These are phyloP conservation scores for Micrasema minimum DNA, from an alignment of 1,140 invertebrate species.

Conservation along the genomic window DNA sequence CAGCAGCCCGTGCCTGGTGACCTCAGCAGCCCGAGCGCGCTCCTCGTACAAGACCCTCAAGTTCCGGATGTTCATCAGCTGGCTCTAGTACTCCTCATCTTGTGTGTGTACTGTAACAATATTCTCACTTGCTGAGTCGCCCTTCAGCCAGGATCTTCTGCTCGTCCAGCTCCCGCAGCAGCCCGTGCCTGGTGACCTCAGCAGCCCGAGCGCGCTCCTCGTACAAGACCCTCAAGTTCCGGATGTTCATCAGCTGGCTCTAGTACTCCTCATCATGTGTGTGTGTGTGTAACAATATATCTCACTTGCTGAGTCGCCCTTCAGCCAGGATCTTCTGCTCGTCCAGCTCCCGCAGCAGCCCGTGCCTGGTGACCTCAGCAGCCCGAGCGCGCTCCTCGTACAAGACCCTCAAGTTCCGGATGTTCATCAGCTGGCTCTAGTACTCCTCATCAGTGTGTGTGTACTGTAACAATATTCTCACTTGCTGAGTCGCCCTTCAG, in stretches of 20 bases:
- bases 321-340: conserved; percentile 71
- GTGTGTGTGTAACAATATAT: too few species aligned
- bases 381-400: conserved; percentile 75
- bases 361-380: conserved; percentile 69
- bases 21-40: conserved; percentile 69
- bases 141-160: conserved; percentile 69
- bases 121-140: conserved; percentile 65
- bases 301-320: conserved; percentile 66
- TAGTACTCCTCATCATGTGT: too few species aligned
- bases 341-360: conserved; percentile 72
- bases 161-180: conserved; percentile 73
- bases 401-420: conserved; percentile 72
- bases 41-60: conserved; percentile 76
- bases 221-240: conserved; percentile 73
- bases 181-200: conserved; percentile 69
- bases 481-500: conserved; percentile 67
- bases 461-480: too few species aligned
- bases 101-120: too few species aligned
- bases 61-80: conserved; percentile 78
- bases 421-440: conserved; percentile 79
- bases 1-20: conserved; percentile 70
- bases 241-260: conserved; percentile 79
- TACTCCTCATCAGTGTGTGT: too few species aligned
- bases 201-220: conserved; percentile 74
- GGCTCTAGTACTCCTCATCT: conserved; percentile 81